Base-by-base conservation (phyloP, 1,140 invertebrate species). In the Heliconius melpomene region DNA sequence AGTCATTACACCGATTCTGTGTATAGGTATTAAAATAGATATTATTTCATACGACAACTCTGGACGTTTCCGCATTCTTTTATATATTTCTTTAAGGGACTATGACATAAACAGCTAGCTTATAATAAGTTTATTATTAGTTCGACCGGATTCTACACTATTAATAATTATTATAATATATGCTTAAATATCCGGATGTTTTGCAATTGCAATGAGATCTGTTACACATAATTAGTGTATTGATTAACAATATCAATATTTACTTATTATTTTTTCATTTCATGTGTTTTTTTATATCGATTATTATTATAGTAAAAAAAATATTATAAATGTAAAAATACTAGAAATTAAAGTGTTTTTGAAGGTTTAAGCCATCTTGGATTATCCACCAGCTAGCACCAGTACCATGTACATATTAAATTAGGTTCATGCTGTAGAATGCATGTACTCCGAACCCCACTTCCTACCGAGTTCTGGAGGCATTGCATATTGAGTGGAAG, bases 41-140 rank as follows among this genome's bases (percentile, higher is more conserved):
- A 76, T 76, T 76, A 57, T 18, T 54, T 66, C 57, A 66, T 66
- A 2, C 29, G 26, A 50, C 40, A 46, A 9, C 2, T 60, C 74
- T 54, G 74, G 57, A 38, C 36, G 26, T 66, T 60, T 70, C 74
- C 74, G 74, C 74, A 76, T 70, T 76, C 74, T 70, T 32, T 66
- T 26, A 46, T 46, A 46, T 46, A 32, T 29, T 23, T 76, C 20
- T 76, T 36, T 57, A 76, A 76, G 74, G 74, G 57, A 70, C 38
- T 76, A 40, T 66, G 57, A 76, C 60, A 76, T 29, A 29, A 16
- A 66, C 60, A 16, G 26, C 11, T 26, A 13, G 57, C 3, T 29
- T 7, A 29, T 66, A 66, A 66, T 66, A 66, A 66, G 60, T 66
- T 66, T 66, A 16, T 29, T 66, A 29, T 57, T 57, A 66, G 60